phyloP scores from a whole-genome alignment of 2,888 invertebrate species.

The Cyaniris semiargus region DNA sequence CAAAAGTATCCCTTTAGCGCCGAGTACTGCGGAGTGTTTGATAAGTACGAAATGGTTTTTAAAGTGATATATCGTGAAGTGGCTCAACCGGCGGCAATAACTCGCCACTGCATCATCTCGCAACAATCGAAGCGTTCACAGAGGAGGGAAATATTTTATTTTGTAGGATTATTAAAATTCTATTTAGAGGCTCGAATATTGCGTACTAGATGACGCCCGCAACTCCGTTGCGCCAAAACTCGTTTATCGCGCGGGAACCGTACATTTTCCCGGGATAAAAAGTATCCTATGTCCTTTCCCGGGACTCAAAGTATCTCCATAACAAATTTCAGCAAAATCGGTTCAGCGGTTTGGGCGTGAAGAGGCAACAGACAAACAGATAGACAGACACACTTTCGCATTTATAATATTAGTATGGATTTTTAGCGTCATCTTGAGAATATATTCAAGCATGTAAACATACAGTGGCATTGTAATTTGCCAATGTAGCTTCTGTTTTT shows the following conservation, averaged over 20 bases:
- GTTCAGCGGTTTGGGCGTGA: too few relatives aligned
- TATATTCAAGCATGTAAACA: not conserved
- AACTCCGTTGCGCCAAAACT: too few relatives aligned
- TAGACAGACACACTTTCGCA: too few relatives aligned
- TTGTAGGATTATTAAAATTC: not conserved
- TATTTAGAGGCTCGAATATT: not conserved
- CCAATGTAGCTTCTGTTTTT: not conserved
- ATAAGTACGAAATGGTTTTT: conserved; percentile 23
- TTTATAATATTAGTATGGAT: too few relatives aligned
- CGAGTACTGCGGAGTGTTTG: conserved; percentile 14
- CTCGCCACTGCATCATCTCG: conserved; percentile 62
- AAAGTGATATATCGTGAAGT: conserved; percentile 30
- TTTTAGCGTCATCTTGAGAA: too few relatives aligned
- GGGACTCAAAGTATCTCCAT: too few relatives aligned
- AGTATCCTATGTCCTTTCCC: too few relatives aligned
- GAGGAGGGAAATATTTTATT: conserved; percentile 1
- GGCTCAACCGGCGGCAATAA: conserved; percentile 57
- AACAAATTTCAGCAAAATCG: too few relatives aligned
- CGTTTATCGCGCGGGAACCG: too few relatives aligned
- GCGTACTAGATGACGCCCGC: too few relatives aligned
- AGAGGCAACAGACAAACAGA: too few relatives aligned
- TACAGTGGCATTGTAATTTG: not conserved
- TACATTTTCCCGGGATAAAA: too few relatives aligned
- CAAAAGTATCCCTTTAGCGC: not conserved
- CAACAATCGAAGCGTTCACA: conserved; percentile 37